Evolutionary conservation across 2,113 vertebrate species (phyloP), one percentile per base, ranked within the genome.

Genomic region (Panthera leo): DNA sequence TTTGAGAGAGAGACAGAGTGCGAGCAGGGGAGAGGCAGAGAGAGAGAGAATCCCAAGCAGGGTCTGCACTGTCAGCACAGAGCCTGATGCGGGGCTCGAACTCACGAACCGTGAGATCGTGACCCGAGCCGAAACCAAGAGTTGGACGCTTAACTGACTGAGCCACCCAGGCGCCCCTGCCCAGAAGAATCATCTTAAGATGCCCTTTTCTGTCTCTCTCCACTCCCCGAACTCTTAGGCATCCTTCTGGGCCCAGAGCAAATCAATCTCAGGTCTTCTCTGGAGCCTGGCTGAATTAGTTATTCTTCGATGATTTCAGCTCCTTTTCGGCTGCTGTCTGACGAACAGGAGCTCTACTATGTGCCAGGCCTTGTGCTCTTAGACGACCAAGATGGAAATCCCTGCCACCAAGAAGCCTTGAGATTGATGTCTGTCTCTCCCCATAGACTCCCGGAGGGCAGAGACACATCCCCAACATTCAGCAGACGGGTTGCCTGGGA

Each of bases 401-500:
- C n/a, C 34, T 55, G 63, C n/a, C 16, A 19, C 23, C 23, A 42
- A 13, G 36, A 10, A 48, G 8, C 34, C 58, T 90, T 25, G 55
- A n/a, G 12, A 58, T 0, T 1, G 51, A 58, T 19, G 42, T 7
- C 29, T 12, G 0, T 58, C 13, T 34, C 13, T 29, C 19, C 16
- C 55, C 42, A 19, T 0, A 13, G 61, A 34, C 48, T 51, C 51
- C 21, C 21, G 0, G 0, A 86, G 42, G 91, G n/a, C 36, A 34
- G 31, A 65, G 48, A 42, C 29, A 11, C 1, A 3, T 25, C 48
- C 15, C 19, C 19, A 51, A 6, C 2, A 3, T 11, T 27, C 23
- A 16, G 27, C 53, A 67, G 34, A 68, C 18, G 78, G 67, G 7
- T 27, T 0, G 6, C 1, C 21, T 25, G 9, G 2, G 21, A 39